Percentiles rank a stretch among this genome's conserved stretches.
Evolutionary conservation across 2,797 vertebrate species (phyloP).

Genomic region (Natrix natrix): DNA sequence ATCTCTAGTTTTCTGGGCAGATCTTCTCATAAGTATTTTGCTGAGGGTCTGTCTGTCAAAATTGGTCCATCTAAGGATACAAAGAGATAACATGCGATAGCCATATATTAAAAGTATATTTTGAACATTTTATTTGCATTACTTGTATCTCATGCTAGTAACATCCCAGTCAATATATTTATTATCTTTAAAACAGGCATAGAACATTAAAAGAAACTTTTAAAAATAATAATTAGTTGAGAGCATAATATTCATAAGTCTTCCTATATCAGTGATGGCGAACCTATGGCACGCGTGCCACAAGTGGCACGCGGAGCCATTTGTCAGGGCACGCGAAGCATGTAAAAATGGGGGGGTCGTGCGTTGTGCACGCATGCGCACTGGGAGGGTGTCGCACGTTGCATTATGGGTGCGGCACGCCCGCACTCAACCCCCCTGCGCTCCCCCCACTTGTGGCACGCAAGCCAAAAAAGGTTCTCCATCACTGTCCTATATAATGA

Average conservation of each 20-base stretch:
- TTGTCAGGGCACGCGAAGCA: no score
- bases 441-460: no score
- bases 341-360: no score
- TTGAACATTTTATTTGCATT: constrained; percentile 7
- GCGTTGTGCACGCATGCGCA: no score
- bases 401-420: no score
- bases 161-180: not conserved
- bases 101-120: constrained; percentile 39
- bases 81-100: constrained; percentile 31
- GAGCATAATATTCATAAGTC: not conserved
- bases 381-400: no score
- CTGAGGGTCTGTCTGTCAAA: constrained; percentile 89
- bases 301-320: no score
- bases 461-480: no score
- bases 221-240: not conserved
- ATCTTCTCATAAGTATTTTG: constrained; percentile 85
- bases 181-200: not conserved
- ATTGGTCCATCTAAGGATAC: constrained; percentile 81
- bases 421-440: no score
- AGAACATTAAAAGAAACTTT: not conserved
- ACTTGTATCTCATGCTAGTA: not conserved
- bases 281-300: no score
- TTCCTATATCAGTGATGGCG: not conserved
- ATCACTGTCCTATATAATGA: not conserved
- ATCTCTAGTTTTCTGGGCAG: constrained; percentile 85